Conservation (phyloP, 1,140 invertebrate genomes). For the Monomorium pharaonis region DNA sequence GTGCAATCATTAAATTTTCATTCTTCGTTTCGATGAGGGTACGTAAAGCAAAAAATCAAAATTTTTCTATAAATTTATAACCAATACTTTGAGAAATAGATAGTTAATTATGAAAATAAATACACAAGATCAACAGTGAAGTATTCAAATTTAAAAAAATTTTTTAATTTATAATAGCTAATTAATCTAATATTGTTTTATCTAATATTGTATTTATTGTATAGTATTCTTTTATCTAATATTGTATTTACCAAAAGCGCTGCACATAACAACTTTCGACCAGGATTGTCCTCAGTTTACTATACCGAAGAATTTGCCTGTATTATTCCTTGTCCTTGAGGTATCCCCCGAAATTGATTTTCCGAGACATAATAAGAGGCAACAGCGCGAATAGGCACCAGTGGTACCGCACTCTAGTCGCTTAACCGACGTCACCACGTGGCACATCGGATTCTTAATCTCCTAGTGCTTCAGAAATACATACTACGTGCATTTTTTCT, state of each 20-base stretch:
- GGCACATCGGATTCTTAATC: background rate
- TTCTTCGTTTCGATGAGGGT: background rate
- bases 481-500: background rate
- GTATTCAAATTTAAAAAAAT: background rate
- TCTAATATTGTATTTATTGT: background rate
- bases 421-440: constrained; percentile 18
- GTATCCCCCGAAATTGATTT: constrained; percentile 44
- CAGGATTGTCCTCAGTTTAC: background rate
- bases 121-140: background rate
- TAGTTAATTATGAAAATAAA: background rate
- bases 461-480: background rate
- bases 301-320: background rate
- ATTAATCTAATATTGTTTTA: background rate
- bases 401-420: constrained; percentile 5
- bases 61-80: background rate
- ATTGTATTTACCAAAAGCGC: background rate
- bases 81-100: background rate
- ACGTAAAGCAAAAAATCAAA: background rate
- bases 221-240: background rate
- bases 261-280: background rate
- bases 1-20: background rate
- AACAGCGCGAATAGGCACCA: background rate
- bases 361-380: background rate
- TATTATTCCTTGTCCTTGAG: constrained; percentile 21
- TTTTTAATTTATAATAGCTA: background rate